These are phyloP conservation scores for Drosophila paramelanica DNA, from an alignment of 2,888 invertebrate species.

Conservation along the genomic window DNA sequence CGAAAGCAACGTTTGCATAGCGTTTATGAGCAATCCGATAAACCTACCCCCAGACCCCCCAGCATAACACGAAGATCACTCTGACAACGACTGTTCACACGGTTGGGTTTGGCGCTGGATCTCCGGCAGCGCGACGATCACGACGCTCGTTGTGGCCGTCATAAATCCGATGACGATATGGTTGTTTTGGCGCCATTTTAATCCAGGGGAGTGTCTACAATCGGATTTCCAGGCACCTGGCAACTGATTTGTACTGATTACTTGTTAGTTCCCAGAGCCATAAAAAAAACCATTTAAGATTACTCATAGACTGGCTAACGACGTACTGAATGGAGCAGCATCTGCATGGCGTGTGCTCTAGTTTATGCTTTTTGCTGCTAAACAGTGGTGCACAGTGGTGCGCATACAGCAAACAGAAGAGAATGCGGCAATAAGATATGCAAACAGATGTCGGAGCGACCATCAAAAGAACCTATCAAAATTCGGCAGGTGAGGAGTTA, in stretches of 20 bases:
- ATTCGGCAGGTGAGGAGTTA: not conserved
- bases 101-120: not conserved
- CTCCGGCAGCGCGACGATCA: slow-evolving; percentile 23
- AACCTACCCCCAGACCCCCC: not conserved
- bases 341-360: slow-evolving; percentile 32
- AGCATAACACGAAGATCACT: slow-evolving; percentile 40
- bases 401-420: too few species aligned
- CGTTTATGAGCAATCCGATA: slow-evolving; percentile 9
- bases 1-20: slow-evolving; percentile 4
- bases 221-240: not conserved
- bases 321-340: slow-evolving; percentile 11
- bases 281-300: slow-evolving; percentile 33
- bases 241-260: slow-evolving; percentile 44
- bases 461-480: not conserved
- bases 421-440: slow-evolving; percentile 1
- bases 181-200: not conserved
- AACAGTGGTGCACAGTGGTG: slow-evolving; percentile 24
- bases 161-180: slow-evolving; percentile 42
- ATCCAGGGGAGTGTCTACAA: too few species aligned
- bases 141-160: slow-evolving; percentile 16
- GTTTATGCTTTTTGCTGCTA: slow-evolving; percentile 21
- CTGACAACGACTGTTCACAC: slow-evolving; percentile 37
- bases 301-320: slow-evolving; percentile 23
- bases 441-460: not conserved
- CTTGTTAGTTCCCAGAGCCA: slow-evolving; percentile 39